Conservation (phyloP, 2,113 vertebrate species). For the Tiliqua scincoides region DNA sequence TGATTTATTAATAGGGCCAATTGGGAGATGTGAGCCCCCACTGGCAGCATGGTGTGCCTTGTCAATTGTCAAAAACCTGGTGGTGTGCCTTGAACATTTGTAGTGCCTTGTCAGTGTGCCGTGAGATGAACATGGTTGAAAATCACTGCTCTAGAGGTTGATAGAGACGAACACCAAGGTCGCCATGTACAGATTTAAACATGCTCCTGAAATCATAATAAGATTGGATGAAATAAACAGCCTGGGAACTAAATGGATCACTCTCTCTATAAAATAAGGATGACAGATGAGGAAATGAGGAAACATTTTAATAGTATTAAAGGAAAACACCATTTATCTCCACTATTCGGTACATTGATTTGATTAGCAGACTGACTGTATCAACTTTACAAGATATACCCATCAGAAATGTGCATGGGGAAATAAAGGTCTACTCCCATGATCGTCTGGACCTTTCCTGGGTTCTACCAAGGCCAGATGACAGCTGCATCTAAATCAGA, state of each 20-base stretch:
- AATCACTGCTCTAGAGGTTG: background rate
- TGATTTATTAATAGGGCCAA: too few species aligned
- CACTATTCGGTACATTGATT: background rate
- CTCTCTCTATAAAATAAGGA: background rate
- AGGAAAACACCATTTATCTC: background rate
- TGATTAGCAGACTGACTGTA: background rate
- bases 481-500: too few species aligned
- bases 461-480: background rate
- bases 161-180: background rate
- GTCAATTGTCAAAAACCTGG: too few species aligned
- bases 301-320: background rate
- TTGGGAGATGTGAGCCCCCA: too few species aligned
- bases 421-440: conserved; percentile 14
- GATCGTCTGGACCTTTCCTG: background rate
- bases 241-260: background rate
- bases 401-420: conserved; percentile 33
- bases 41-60: too few species aligned
- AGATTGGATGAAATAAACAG: background rate
- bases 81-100: too few species aligned
- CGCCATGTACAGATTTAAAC: background rate
- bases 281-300: background rate
- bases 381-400: conserved; percentile 1
- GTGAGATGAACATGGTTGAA: too few species aligned
- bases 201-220: background rate
- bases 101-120: too few species aligned